A percentile compares a stretch with the other conserved stretches of the same genome.
These are phyloP conservation scores for Myotis pilosus DNA, from an alignment of 2,797 vertebrate genomes.

Conservation along the genomic window DNA sequence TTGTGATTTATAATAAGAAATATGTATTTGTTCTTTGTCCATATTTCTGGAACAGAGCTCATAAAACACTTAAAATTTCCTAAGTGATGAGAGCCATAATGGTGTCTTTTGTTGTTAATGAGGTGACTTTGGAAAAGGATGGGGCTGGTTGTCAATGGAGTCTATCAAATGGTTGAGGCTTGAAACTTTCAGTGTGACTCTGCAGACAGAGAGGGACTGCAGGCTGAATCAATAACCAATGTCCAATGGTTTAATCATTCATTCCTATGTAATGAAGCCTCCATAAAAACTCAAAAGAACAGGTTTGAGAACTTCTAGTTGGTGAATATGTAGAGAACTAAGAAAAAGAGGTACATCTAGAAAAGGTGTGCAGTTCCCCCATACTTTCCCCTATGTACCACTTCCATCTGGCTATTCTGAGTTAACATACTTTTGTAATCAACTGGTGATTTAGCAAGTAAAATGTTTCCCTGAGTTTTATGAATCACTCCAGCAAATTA, in stretches of 20 bases:
- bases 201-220: neutral
- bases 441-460: neutral
- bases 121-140: neutral
- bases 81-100: neutral
- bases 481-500: neutral
- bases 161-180: neutral
- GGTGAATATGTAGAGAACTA: neutral
- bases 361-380: neutral
- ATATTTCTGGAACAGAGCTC: neutral
- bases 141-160: neutral
- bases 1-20: neutral
- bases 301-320: neutral
- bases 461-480: neutral
- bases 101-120: neutral
- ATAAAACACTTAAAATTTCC: neutral
- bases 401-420: neutral
- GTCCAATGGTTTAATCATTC: neutral
- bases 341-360: neutral
- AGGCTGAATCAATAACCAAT: neutral
- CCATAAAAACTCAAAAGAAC: neutral
- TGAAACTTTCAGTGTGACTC: neutral
- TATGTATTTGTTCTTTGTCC: neutral
- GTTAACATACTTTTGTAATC: neutral
- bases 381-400: too few relatives aligned
- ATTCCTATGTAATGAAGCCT: neutral